Evolutionary conservation across 2,113 vertebrate species (phyloP).

Genomic region (Rhinichthys klamathensis): DNA sequence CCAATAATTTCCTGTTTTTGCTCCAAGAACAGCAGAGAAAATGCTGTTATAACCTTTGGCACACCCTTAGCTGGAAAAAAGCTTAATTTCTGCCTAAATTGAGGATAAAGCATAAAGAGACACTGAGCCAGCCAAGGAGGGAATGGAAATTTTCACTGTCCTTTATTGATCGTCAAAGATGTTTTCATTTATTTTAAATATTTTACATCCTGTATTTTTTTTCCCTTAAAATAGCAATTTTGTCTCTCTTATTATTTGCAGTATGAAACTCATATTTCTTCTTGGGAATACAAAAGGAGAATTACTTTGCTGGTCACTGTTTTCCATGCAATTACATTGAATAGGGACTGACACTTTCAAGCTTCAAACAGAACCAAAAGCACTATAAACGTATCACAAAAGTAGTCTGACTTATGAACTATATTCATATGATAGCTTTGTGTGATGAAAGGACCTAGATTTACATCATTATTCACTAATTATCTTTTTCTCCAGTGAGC

Average conservation of each 20-base stretch:
- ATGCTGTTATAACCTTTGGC: slow-evolving; percentile 11
- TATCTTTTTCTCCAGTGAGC: slow-evolving; percentile 25
- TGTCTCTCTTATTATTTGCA: not conserved
- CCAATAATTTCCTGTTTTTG: slow-evolving; percentile 32
- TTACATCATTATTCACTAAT: slow-evolving; percentile 31
- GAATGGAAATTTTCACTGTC: slow-evolving; percentile 1
- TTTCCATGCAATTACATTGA: not conserved
- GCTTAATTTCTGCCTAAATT: not conserved
- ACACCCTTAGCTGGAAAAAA: not conserved
- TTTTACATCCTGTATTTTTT: not conserved
- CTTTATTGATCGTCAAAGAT: slow-evolving; percentile 5
- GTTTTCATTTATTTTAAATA: not conserved
- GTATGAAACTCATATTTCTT: not conserved
- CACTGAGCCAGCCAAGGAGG: not conserved
- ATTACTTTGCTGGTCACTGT: not conserved
- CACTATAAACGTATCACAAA: slow-evolving; percentile 1
- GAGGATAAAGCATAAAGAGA: slow-evolving; percentile 11
- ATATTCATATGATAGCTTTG: not conserved
- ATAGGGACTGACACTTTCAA: not conserved
- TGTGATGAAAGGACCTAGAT: not conserved
- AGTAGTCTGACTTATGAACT: not conserved
- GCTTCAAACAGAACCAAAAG: slow-evolving; percentile 2
- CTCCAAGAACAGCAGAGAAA: slow-evolving; percentile 11
- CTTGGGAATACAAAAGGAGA: not conserved
- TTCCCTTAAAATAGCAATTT: not conserved